Conservation (phyloP, 2,113 vertebrate species). For the Ciconia maguari region DNA sequence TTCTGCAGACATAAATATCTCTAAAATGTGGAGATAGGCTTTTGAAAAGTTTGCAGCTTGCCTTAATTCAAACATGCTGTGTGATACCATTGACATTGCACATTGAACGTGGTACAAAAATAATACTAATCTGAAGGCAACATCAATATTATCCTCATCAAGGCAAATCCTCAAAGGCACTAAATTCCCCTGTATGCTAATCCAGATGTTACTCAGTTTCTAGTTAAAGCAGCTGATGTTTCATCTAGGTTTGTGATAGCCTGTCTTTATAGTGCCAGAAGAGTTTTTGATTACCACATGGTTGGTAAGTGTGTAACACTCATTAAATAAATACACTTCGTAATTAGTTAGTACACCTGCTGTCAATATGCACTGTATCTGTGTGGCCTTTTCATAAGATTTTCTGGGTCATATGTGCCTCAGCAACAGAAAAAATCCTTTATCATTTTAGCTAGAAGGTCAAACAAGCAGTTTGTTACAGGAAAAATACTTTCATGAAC, state of each 20-base stretch:
- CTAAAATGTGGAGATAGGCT: neutral
- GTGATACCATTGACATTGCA: neutral
- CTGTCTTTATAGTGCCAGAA: neutral
- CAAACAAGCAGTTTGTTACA: neutral
- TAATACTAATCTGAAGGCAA: neutral
- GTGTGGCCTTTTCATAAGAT: neutral
- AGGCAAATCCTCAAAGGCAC: slow-evolving; percentile 29
- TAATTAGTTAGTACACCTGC: neutral
- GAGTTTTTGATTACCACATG: neutral
- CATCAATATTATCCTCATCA: neutral
- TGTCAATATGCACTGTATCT: neutral
- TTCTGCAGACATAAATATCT: neutral
- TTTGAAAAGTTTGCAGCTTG: neutral
- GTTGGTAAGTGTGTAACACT: neutral
- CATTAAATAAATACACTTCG: neutral
- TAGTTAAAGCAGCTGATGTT: neutral
- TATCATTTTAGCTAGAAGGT: neutral
- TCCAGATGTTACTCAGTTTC: slow-evolving; percentile 5
- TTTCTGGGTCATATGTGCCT: neutral
- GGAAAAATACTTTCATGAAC: neutral
- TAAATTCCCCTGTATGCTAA: neutral
- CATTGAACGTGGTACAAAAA: neutral
- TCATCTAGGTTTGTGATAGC: neutral
- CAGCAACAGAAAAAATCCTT: neutral
- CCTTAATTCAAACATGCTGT: neutral